Base-by-base conservation (phyloP, 2,113 vertebrate genomes). In the Channa maculata region DNA sequence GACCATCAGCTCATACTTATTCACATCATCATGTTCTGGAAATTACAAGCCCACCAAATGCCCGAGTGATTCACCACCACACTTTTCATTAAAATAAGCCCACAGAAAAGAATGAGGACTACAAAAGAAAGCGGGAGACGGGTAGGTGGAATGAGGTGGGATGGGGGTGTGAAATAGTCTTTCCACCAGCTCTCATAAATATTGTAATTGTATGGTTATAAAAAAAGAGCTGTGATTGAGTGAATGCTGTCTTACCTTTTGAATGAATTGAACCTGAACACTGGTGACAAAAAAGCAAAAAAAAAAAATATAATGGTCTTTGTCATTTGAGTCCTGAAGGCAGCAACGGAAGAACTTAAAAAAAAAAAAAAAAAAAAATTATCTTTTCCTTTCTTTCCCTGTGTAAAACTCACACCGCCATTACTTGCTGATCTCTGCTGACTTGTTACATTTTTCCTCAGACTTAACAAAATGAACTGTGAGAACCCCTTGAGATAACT, bases 111-210 rank as follows among this genome's bases (percentile, higher is more conserved):
- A 90, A 88, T 71, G 79, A 67, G 59, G 61, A 61, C 71, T 67
- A 85, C 84, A 83, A 71, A 79, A 91, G 85, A 64, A 78, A 86
- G 50, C 45, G 3, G 43, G 73, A 79, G 85, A 79, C 65, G 43
- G 54, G 24, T 24, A 24, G 24, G 24, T 24, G 24, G 51, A 52
- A 37, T 5, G 52, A 53, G 24, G 24, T 24, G 24, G 24, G 24
- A 24, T 0, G 13, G 69, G 48, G 41, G 8, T n/a, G 75, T 57
- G 58, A 89, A 92, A 91, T 79, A 79, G 80, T 88, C 72, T 88
- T 87, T 92, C 88, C 83, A 92, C 90, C 88, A 80, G 88, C 84
- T 75, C 92, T 94, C 91, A 94, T 94, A 92, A 92, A 93, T 94
- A 93, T 93, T 92, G 89, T 94, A 93, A 94, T 94, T 91, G 87